Conservation (phyloP, 2,888 invertebrate species). For the Odontomyia ornata region DNA sequence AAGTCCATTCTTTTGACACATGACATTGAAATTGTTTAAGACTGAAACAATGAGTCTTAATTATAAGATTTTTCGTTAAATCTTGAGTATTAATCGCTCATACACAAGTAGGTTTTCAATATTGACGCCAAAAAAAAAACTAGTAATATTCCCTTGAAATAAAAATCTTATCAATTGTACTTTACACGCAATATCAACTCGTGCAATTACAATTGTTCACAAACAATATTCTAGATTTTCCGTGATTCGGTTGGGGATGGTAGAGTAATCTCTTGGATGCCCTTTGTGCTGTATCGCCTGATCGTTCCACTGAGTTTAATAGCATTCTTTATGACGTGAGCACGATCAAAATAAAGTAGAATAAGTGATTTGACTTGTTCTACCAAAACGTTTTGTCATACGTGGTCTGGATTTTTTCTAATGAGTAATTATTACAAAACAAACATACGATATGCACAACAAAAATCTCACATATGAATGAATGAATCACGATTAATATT, state of each 20-base stretch:
- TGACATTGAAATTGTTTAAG: too few species aligned
- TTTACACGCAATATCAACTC: background rate
- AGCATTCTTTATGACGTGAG: background rate
- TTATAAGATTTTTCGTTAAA: too few species aligned
- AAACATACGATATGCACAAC: background rate
- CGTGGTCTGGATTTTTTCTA: slow-evolving; percentile 4
- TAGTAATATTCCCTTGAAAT: background rate
- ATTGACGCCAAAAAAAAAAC: too few species aligned
- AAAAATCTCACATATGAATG: too few species aligned
- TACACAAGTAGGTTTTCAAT: too few species aligned
- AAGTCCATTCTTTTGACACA: too few species aligned
- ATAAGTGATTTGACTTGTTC: slow-evolving; percentile 2
- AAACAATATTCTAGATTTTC: background rate
- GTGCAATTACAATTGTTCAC: background rate
- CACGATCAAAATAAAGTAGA: too few species aligned
- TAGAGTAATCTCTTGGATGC: background rate
- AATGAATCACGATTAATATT: too few species aligned
- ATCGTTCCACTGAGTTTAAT: background rate
- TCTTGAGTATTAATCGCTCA: too few species aligned
- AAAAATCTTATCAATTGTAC: background rate
- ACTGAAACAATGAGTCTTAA: too few species aligned
- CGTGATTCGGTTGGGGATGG: background rate
- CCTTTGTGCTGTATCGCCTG: slow-evolving; percentile 25
- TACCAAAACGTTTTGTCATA: background rate
- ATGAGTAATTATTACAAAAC: background rate